Evolutionary conservation across 2,888 invertebrate species (phyloP), one percentile per base, ranked within the genome.

Genomic region (Rotaria sp.): DNA sequence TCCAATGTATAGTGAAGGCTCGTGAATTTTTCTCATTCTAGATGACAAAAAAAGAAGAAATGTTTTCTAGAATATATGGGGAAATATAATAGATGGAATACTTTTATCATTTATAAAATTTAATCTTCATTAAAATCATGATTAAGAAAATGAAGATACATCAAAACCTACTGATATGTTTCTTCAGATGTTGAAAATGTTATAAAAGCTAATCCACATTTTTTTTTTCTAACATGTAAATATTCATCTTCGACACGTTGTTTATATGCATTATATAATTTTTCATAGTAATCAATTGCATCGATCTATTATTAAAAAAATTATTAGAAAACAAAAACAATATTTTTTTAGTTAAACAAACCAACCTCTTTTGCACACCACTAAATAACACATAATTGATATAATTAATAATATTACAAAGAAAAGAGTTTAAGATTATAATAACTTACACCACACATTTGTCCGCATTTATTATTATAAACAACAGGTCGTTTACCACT

Each of bases 181-280:
- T 74, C 35, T 45, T 59, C 45, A 45, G 41, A 3, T 35, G 84
- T 52, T 35, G 48, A 21, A 88, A 97, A 93, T 0, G 96, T 96
- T 38, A 97, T 93, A 90, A 97, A 97, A 10, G 95, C 96, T 88
- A 97, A 95, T 84, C 96, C 96, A 10, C 96, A 92, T 8, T 96
- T 95, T 89, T 94, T 94, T 35, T 85, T 41, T 74, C 85, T 35
- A 15, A 57, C 85, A 84, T 84, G 80, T 74, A 57, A 57, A 59
- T 75, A 50, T 80, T 85, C 80, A 30, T 86, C 59, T 26, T 30
- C 45, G 0, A 96, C 94, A 90, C 94, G 93, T 87, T 94, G 94
- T 45, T 93, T 94, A 41, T 96, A 92, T 88, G 93, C 93, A 87
- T 93, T 93, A 91, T 96, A 96, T 92, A 95, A 94, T 85, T 92